Evolutionary conservation across 2,797 vertebrate species (phyloP), one percentile per base, ranked within the genome.

Genomic region (Phylloscopus collybita): DNA sequence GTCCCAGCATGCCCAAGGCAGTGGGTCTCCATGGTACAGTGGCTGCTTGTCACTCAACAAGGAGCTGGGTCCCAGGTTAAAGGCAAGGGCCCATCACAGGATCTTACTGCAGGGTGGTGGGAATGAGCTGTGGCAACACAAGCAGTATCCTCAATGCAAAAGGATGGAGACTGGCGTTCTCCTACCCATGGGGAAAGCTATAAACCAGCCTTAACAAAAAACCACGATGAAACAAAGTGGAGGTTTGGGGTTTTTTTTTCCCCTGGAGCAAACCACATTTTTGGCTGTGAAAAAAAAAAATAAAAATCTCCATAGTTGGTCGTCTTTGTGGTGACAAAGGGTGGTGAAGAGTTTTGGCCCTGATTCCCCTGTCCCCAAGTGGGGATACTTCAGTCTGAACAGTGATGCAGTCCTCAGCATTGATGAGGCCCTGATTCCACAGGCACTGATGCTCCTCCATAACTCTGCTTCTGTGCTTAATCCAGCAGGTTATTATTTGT

Each of bases 241-340:
- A 81, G 34, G 36, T 90, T 86, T 86, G 56, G 23, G 45, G 8
- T 0, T 25, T 32, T 79, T 79, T 82, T 93, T 88, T 50, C 40
- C 79, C 88, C 65, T 91, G 82, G 93, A 95, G 83, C 90, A 97
- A 94, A 86, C 56, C 40, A 93, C 32, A n/a, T 88, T 88, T 96
- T 92, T 70, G 19, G 71, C 57, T 92, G 80, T 84, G 44, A 6
- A 44, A 60, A 56, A 69, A 23, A 59, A 57, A 34, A 47, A 16
- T 6, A 59, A 27, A 60, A 71, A 71, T 61, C 80, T 93, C 83
- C 90, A 57, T 80, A 84, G 80, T 61, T 93, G 73, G 67, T 89
- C 29, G 14, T 92, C 74, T 69, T 90, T 4, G 6, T 80, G 75
- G 73, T 4, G 16, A 51, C 53, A 62, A 89, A 96, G 84, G 76